Evolutionary conservation across 2,888 invertebrate species (phyloP).

Genomic region (Philaethria dido): DNA sequence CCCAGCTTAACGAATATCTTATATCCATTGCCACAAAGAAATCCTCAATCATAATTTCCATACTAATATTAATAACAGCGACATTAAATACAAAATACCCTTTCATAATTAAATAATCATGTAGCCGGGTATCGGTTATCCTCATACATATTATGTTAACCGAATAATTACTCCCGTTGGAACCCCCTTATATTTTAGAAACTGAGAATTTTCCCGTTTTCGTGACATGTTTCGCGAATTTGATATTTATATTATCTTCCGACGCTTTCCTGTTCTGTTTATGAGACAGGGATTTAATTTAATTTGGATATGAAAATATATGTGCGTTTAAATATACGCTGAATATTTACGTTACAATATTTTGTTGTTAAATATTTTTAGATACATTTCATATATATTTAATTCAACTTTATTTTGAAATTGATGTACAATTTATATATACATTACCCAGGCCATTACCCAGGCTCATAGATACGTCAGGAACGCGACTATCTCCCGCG

Average conservation of each 20-base stretch:
- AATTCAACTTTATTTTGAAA: too few species aligned
- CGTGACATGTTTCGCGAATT: slow-evolving; percentile 30
- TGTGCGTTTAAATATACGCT: background rate
- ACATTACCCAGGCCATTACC: too few species aligned
- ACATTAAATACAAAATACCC: slow-evolving; percentile 19
- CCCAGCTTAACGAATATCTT: too few species aligned
- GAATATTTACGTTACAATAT: too few species aligned
- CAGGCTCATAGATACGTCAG: too few species aligned
- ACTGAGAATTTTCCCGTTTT: slow-evolving; percentile 28
- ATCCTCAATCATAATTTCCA: too few species aligned
- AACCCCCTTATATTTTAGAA: slow-evolving; percentile 37
- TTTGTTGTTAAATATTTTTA: too few species aligned
- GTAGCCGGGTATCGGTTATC: slow-evolving; percentile 25
- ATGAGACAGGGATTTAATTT: slow-evolving; percentile 4
- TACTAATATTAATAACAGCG: slow-evolving; percentile 11
- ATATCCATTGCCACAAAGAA: too few species aligned
- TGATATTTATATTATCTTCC: slow-evolving; percentile 32
- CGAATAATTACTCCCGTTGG: slow-evolving; percentile 41
- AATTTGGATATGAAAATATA: background rate
- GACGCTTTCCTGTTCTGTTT: background rate
- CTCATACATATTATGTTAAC: slow-evolving; percentile 32
- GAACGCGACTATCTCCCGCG: too few species aligned
- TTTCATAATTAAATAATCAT: slow-evolving; percentile 27
- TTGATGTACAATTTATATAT: too few species aligned
- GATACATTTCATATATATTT: too few species aligned